Conservation (phyloP, 2,888 invertebrate genomes). For the Silvanus unidentatus region DNA sequence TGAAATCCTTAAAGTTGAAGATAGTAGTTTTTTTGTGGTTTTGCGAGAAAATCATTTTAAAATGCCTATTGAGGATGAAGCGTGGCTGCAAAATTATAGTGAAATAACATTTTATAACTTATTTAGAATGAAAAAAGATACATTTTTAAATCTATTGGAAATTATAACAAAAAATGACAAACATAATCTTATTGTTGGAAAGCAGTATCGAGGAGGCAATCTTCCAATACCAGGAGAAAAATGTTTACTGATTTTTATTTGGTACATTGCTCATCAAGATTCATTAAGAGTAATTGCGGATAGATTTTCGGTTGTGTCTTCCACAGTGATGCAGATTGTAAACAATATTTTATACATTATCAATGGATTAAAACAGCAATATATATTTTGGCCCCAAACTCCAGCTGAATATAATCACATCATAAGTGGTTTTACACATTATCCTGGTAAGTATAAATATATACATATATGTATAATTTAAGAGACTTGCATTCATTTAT, state of each 20-base stretch:
- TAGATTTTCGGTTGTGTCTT: background rate
- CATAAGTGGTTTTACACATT: slow-evolving; percentile 5
- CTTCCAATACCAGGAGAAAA: slow-evolving; percentile 5
- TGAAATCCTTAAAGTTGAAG: too few species aligned
- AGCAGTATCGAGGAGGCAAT: slow-evolving; percentile 13
- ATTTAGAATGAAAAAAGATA: slow-evolving; percentile 9
- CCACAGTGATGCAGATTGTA: background rate
- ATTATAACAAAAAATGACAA: slow-evolving; percentile 7
- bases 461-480: too few species aligned
- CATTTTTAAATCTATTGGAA: slow-evolving; percentile 7
- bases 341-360: slow-evolving; percentile 10
- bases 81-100: background rate
- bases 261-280: slow-evolving; percentile 5
- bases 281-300: background rate
- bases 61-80: too few species aligned
- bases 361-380: slow-evolving; percentile 8
- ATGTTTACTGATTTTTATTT: slow-evolving; percentile 5
- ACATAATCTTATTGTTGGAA: slow-evolving; percentile 5
- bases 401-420: slow-evolving; percentile 8
- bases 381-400: slow-evolving; percentile 15
- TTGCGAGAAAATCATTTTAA: too few species aligned
- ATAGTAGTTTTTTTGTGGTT: too few species aligned
- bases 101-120: background rate
- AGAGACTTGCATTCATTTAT: too few species aligned
- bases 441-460: too few species aligned